Evolutionary conservation across 2,888 invertebrate genomes (phyloP), one percentile per base, ranked within the genome.

Genomic region (Sericinus montela): DNA sequence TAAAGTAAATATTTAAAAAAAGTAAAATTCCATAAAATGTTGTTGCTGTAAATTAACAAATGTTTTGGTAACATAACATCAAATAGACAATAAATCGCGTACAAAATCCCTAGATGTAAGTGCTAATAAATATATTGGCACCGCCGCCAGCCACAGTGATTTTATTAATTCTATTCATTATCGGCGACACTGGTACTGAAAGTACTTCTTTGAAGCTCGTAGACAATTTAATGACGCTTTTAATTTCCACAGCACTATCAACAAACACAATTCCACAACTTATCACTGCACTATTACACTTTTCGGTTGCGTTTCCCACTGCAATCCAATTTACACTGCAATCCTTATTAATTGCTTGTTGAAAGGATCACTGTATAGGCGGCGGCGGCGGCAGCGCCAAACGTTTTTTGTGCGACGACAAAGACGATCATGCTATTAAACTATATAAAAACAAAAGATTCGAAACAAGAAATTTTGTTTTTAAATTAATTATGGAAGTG

Each of bases 311-410:
- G 72, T 67, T 74, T 80, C 80, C 77, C 87, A 88, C 88, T 88
- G 87, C 87, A 87, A 88, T 88, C 87, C 87, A 77, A 76, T 63
- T 68, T 58, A 70, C 87, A 88, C 87, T 88, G 87, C 87, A 87
- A 88, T 88, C 87, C 87, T 74, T 83, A 68, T 55, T 40, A 36
- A 36, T 36, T 9, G 54, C 59, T 61, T 61, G 62, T 58, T 62
- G 62, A 65, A 57, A 57, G 60, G 39, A 63, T 70, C 72, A 72
- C 68, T 72, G 71, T 60, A 58, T 65, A 62, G 75, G 76, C 75
- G 81, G 83, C 75, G 81, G 83, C 82, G 86, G 86, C 85, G 80
- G 75, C 75, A 69, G 75, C 75, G 68, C 75, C 77, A 61, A 29
- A 52, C n/a, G n/a, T 65, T 60, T 52, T 60, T 76, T 74, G 80